Base-by-base conservation (phyloP, 2,888 invertebrate species). In the Phasia obesa region DNA sequence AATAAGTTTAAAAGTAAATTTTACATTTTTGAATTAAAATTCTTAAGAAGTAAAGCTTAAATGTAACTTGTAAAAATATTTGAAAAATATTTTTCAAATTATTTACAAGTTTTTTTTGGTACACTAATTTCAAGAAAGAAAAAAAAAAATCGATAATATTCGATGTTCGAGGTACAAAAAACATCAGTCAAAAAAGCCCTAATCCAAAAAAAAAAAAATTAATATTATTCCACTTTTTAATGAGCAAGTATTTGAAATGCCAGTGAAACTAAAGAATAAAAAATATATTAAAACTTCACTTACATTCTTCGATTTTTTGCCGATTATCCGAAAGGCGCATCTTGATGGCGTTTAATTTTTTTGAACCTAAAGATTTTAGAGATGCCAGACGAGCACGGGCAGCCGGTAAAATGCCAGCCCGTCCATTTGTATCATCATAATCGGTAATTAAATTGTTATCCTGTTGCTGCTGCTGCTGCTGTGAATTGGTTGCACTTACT, bases 361-460 rank as follows among this genome's bases (percentile, higher is more conserved):
- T 94, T 0, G 94, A 94, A n/a, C 95, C 94, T 80, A 95, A 90
- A 86, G 94, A 94, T 87, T 94, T 94, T 5, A 95, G 91, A 79
- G 93, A 94, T 85, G 94, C 93, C 1, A 95, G 90, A 57, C 94
- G 92, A 1, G 94, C 94, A 71, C 93, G 89, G 0, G 92, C 91
- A 9, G 91, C 89, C 11, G 92, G 91, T 81, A 91, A 81, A 31
- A 91, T 85, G 31, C 86, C 86, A 76, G 84, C 85, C 17, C 87
- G 80, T 31, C 86, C 85, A 42, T 85, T 86, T 27, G 83, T 53
- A 35, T 86, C 87, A 6, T 87, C 87, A 6, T 87, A 82, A 53
- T 87, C 87, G 19, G 59, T 82, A 0, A 77, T 27, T 23, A 77
- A 25, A n/a, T 42, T 44, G 53, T 69, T 65, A 21, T 75, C 38